Percentiles rank a stretch among this genome's conserved stretches.
These are phyloP conservation scores for Chelonoidis abingdonii DNA, from an alignment of 2,113 vertebrate species.

Conservation along the genomic window DNA sequence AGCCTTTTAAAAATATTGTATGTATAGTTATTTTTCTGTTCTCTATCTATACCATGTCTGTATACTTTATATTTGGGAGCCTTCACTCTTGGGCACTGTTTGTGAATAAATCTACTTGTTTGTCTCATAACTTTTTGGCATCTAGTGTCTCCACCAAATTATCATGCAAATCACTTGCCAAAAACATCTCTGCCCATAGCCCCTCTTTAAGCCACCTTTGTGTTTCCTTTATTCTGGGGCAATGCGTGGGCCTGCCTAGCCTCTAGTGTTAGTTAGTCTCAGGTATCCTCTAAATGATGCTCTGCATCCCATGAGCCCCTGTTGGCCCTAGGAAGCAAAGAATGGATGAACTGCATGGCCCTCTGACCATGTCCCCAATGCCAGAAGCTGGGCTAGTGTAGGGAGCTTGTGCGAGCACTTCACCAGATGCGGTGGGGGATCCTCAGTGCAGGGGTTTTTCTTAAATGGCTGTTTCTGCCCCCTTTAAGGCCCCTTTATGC, in stretches of 20 bases:
- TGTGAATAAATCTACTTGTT: not conserved
- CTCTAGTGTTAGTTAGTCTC: not conserved
- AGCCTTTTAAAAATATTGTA: not conserved
- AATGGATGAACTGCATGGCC: rapidly evolving
- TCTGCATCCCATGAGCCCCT: not conserved
- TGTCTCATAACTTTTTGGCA: not conserved
- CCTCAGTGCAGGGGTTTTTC: rapidly evolving
- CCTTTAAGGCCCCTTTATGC: not conserved
- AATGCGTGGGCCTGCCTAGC: not conserved
- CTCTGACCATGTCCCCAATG: not conserved
- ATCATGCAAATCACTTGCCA: not conserved
- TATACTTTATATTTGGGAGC: not conserved
- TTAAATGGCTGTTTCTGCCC: not conserved
- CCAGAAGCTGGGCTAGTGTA: not conserved
- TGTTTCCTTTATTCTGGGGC: not conserved
- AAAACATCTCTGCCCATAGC: rapidly evolving
- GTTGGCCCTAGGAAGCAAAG: not conserved
- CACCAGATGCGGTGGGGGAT: rapidly evolving
- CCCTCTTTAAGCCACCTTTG: not conserved
- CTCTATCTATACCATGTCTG: not conserved
- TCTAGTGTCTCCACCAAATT: not conserved
- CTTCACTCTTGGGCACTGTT: rapidly evolving
- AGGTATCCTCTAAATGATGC: not conserved
- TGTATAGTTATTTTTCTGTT: slow-evolving; percentile 10
- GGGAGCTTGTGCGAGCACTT: rapidly evolving